Base-by-base conservation (phyloP, 2,797 vertebrate species). In the Kryptopterus vitreolus region DNA sequence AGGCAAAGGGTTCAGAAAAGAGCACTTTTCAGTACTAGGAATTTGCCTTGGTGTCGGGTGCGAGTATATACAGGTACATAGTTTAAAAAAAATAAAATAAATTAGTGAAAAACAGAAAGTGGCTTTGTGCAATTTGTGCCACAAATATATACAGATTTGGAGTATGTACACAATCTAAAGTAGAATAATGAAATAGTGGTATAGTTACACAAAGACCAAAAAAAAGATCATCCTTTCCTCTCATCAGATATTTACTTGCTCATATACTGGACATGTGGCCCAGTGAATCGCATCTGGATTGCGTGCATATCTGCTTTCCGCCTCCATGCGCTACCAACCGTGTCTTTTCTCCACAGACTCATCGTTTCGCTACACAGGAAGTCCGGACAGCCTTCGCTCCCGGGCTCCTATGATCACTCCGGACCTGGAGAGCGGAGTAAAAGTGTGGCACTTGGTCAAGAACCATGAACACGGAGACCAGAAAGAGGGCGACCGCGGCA, bases 401-500 rank as follows among this genome's bases (percentile, higher is more conserved):
- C 94, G 98, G 0, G 94, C 96, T 1, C 98, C 98, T 62, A 99
- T 99, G 98, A 98, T 99, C 91, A 99, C 98, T 4, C 98, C 98
- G 0, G 98, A 99, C 85, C 94, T 99, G 76, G 98, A 99, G 80
- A 99, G 97, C 0, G 98, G 98, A 0, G 96, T 98, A 72, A 99
- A 99, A 88, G 95, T 99, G 78, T 99, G 98, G 98, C 98, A 99
- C 85, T 89, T 99, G 85, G 98, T 99, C 80, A 99, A 99, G 91
- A 99, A 99, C 90, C 98, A 99, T 4, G 98, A 99, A 69, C 98
- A 99, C 0, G 97, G 97, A 15, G 98, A 99, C 91, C 98, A 99
- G 91, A 99, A 98, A 86, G 98, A 99, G 77, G 97, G 98, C 0
- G 98, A 99, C 87, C 92, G 98, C 0, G 98, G 98, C 33, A 98